Conservation (phyloP, 2,113 vertebrate genomes). For the Etheostoma spectabile region DNA sequence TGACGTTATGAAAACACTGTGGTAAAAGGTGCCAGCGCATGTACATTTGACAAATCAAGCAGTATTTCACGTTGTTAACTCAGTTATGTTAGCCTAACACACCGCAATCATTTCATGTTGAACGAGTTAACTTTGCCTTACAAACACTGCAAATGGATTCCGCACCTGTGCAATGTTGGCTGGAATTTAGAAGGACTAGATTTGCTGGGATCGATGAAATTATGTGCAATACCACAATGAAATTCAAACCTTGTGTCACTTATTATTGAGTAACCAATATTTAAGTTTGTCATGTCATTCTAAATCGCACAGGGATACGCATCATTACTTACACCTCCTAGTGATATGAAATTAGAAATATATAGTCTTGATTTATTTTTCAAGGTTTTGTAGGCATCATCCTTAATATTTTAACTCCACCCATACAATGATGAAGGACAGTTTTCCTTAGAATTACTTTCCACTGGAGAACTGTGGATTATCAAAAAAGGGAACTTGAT, state of each 20-base stretch:
- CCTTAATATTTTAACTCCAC: background rate
- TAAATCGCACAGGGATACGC: background rate
- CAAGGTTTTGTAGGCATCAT: background rate
- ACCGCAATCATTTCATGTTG: too few species aligned
- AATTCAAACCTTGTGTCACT: background rate
- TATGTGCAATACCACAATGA: too few species aligned
- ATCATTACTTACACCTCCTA: background rate
- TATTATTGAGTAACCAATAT: background rate
- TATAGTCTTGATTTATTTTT: background rate
- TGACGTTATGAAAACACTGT: too few species aligned
- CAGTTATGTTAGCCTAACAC: too few species aligned
- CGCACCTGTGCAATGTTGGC: too few species aligned
- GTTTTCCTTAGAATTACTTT: background rate
- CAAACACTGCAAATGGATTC: too few species aligned
- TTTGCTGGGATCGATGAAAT: too few species aligned
- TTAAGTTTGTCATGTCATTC: background rate
- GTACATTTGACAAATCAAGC: too few species aligned
- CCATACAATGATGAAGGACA: background rate
- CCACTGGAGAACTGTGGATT: background rate
- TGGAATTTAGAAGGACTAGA: too few species aligned
- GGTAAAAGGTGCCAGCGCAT: too few species aligned
- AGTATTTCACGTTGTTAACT: too few species aligned
- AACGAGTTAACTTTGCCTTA: too few species aligned
- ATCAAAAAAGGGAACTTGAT: background rate
- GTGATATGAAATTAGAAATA: background rate